A percentile compares a stretch with the other conserved stretches of the same genome.
Evolutionary conservation across 2,888 invertebrate genomes (phyloP).

Genomic region (Drosophila meridionalis): DNA sequence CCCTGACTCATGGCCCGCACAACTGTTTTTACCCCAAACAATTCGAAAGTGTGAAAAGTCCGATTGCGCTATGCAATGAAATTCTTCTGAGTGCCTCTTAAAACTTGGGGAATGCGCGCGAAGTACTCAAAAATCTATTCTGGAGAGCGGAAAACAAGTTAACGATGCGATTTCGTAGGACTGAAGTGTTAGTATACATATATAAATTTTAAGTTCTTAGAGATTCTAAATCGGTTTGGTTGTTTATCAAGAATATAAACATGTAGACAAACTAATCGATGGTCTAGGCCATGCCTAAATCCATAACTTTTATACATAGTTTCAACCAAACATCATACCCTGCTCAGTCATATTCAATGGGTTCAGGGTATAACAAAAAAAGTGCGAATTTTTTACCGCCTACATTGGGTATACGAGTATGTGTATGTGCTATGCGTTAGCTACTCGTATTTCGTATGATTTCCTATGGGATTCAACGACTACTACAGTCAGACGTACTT

Average conservation of each 20-base stretch:
- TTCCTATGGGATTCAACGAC: conserved; percentile 24
- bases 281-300: neutral
- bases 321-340: neutral
- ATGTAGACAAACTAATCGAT: neutral
- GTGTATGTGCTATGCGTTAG: conserved; percentile 17
- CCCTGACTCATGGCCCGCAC: neutral
- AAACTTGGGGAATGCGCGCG: neutral
- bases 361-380: conserved; percentile 41
- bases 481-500: conserved; percentile 5
- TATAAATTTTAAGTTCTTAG: neutral
- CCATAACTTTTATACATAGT: neutral
- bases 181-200: neutral
- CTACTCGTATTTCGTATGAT: conserved; percentile 31
- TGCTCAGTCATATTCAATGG: too few relatives aligned
- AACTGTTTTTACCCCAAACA: neutral
- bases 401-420: conserved; percentile 25
- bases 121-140: neutral
- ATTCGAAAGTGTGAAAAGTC: neutral
- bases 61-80: neutral
- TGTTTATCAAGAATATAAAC: neutral
- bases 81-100: too few relatives aligned
- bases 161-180: neutral
- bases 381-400: conserved; percentile 71
- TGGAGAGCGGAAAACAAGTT: neutral
- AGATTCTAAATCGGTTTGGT: neutral